A percentile compares a stretch with the other conserved stretches of the same genome.
Evolutionary conservation across 2,113 vertebrate genomes (phyloP).

Genomic region (Hypomesus transpacificus): DNA sequence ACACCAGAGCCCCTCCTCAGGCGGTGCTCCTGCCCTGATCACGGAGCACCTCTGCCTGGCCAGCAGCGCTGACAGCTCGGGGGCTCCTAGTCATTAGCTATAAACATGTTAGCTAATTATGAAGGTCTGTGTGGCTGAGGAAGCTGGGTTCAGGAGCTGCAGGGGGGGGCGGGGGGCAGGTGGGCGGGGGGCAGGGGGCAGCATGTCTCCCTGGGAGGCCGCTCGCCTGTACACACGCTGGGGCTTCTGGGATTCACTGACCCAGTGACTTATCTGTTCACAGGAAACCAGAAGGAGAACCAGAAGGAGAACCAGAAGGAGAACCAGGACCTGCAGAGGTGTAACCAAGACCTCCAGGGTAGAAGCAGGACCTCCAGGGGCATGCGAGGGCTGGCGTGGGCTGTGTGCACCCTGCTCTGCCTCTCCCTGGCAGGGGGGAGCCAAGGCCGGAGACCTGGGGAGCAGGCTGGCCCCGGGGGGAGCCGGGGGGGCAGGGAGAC

Average conservation of each 20-base stretch:
- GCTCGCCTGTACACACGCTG: no score
- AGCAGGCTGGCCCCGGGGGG: conserved; percentile 43
- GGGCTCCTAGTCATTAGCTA: not conserved
- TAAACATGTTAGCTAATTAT: not conserved
- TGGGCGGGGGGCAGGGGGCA: no score
- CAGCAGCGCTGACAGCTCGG: no score
- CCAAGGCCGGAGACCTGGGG: conserved; percentile 62
- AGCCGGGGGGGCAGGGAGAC: conserved; percentile 36
- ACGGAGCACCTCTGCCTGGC: not conserved
- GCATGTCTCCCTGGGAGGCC: no score
- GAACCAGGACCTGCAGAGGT: conserved; percentile 30
- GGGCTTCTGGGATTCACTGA: conserved; percentile 7
- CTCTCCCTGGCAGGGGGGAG: conserved; percentile 59
- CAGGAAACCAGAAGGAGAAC: conserved; percentile 34
- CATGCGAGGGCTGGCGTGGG: conserved; percentile 82
- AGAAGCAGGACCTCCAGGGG: conserved; percentile 17
- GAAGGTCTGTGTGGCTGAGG: conserved; percentile 9
- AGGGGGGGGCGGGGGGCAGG: no score
- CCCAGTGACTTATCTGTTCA: conserved; percentile 26
- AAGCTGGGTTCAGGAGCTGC: not conserved
- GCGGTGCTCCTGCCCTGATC: not conserved
- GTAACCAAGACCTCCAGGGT: conserved; percentile 35
- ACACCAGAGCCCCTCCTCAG: not conserved
- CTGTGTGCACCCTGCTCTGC: conserved; percentile 75
- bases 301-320: conserved; percentile 33